Evolutionary conservation across 1,140 invertebrate genomes (phyloP).

Genomic region (Aradophagus sp.): DNA sequence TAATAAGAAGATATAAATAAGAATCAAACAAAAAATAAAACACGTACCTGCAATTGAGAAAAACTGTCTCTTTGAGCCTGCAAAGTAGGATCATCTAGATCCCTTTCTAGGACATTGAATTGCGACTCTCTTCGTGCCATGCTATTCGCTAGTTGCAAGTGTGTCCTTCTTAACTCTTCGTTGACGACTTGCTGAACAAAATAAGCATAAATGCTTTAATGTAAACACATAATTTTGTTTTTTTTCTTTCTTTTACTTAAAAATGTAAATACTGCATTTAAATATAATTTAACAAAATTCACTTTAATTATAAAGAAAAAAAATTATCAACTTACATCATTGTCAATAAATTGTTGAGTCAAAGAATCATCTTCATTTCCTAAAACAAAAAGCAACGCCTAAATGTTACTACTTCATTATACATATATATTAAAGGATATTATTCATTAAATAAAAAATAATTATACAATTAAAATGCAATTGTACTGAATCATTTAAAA

Average conservation of each 20-base stretch:
- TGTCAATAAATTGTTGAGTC: constrained; percentile 52
- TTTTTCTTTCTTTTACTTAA: too few species aligned
- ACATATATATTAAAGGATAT: too few species aligned
- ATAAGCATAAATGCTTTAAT: constrained; percentile 26
- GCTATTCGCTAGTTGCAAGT: constrained; percentile 61
- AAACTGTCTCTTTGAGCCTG: constrained; percentile 62
- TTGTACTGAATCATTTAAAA: too few species aligned
- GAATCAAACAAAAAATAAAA: constrained; percentile 47
- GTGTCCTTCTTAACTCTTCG: constrained; percentile 61
- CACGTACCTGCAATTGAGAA: constrained; percentile 65
- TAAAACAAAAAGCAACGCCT: constrained; percentile 34
- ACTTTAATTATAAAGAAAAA: too few species aligned
- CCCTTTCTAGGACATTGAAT: constrained; percentile 66
- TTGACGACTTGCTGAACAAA: constrained; percentile 60
- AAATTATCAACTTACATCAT: constrained; percentile 63
- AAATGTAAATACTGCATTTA: too few species aligned
- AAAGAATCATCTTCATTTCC: constrained; percentile 55
- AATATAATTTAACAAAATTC: too few species aligned
- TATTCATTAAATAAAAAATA: too few species aligned
- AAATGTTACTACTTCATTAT: too few species aligned
- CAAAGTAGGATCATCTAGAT: constrained; percentile 62
- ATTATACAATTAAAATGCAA: too few species aligned
- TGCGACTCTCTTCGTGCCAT: constrained; percentile 65
- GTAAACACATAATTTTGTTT: too few species aligned
- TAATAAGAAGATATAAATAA: too few species aligned